These are phyloP conservation scores for Channa maculata DNA, from an alignment of 2,113 vertebrate genomes.

Conservation along the genomic window DNA sequence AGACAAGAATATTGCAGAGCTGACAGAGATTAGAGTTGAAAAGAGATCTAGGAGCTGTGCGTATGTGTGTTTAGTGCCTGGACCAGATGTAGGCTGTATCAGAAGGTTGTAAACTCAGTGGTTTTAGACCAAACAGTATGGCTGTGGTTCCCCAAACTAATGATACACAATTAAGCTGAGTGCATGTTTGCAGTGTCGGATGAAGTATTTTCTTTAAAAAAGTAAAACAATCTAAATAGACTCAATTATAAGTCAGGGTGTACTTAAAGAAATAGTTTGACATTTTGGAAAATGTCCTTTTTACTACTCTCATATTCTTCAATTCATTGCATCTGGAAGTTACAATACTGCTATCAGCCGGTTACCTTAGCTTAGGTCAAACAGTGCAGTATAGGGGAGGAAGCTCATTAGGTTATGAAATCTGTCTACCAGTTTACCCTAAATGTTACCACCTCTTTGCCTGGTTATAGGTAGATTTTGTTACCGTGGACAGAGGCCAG, in stretches of 20 bases:
- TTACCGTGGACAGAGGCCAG: no score
- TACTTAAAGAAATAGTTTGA: not conserved
- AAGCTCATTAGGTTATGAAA: no score
- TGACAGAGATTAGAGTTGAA: conserved; percentile 53
- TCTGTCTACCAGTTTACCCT: no score
- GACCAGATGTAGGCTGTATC: conserved; percentile 28
- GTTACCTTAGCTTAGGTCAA: no score
- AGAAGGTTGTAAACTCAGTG: conserved; percentile 24
- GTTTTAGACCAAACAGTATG: conserved; percentile 10
- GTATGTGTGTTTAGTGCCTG: conserved; percentile 19
- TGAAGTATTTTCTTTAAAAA: not conserved
- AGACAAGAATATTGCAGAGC: conserved; percentile 55
- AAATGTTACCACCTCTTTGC: no score
- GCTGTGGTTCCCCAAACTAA: conserved; percentile 35
- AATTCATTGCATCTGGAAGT: no score
- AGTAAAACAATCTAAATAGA: not conserved
- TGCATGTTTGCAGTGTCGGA: not conserved
- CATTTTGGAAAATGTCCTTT: not conserved
- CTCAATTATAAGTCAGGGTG: not conserved
- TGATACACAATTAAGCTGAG: conserved; percentile 16
- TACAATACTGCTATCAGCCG: no score
- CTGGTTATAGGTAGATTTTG: no score
- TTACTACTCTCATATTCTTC: not conserved
- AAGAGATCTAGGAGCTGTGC: conserved; percentile 50
- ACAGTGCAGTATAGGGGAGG: no score